phyloP scores from a whole-genome alignment of 2,797 vertebrate genomes.

The Tachyglossus aculeatus region DNA sequence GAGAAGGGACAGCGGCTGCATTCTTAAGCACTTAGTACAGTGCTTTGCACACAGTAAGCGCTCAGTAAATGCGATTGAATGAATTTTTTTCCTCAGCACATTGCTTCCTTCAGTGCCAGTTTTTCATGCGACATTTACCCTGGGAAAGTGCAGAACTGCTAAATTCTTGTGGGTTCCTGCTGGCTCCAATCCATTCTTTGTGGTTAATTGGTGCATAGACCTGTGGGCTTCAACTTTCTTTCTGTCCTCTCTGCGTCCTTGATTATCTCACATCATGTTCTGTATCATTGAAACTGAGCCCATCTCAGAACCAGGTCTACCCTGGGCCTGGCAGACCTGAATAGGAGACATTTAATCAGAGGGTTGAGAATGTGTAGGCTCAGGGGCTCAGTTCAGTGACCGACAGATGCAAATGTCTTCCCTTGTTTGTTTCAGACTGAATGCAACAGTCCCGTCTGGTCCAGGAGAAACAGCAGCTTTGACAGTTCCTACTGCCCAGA shows the following conservation, averaged over 20 bases:
- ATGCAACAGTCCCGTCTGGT: conserved; percentile 90
- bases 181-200: conserved; percentile 86
- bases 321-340: too few species aligned
- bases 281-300: too few species aligned
- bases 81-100: conserved; percentile 63
- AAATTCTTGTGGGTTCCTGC: conserved; percentile 84
- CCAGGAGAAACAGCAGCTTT: conserved; percentile 85
- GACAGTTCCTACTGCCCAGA: conserved; percentile 81
- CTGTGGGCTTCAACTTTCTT: neutral
- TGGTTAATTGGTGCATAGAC: conserved; percentile 57
- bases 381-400: neutral
- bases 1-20: conserved; percentile 56
- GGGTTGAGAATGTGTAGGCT: too few species aligned
- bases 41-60: too few species aligned
- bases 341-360: too few species aligned
- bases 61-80: too few species aligned
- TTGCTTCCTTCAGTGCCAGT: conserved; percentile 66
- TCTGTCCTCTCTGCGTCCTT: neutral
- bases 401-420: neutral
- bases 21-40: too few species aligned
- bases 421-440: conserved; percentile 78
- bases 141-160: conserved; percentile 84
- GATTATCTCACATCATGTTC: neutral
- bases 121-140: conserved; percentile 83
- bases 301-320: too few species aligned